Evolutionary conservation across 2,113 vertebrate genomes (phyloP).

Genomic region (Ceuthmochares aereus): DNA sequence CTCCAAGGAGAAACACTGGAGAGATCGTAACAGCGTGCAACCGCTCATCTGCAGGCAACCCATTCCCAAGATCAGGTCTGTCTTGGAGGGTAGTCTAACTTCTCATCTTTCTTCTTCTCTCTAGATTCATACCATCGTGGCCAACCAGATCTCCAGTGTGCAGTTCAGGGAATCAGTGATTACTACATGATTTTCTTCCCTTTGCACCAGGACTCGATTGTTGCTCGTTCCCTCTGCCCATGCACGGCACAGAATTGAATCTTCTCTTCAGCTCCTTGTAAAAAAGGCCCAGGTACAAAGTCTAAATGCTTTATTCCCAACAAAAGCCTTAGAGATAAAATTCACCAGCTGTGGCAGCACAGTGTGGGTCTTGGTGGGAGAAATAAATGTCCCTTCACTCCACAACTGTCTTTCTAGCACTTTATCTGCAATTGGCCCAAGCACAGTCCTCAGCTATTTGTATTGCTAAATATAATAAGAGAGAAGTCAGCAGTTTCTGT

Average conservation of each 20-base stretch:
- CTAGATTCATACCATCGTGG: neutral
- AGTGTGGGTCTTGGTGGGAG: neutral
- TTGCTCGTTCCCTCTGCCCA: neutral
- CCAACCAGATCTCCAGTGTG: neutral
- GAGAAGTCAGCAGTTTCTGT: slow-evolving; percentile 56
- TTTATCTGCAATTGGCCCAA: slow-evolving; percentile 68
- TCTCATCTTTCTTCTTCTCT: slow-evolving; percentile 5
- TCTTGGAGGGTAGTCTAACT: neutral
- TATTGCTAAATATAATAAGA: slow-evolving; percentile 68
- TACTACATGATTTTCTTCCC: neutral
- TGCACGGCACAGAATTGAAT: slow-evolving; percentile 55
- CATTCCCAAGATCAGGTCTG: neutral
- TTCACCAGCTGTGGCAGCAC: slow-evolving; percentile 56
- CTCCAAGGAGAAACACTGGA: slow-evolving; percentile 6
- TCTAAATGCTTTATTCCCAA: slow-evolving; percentile 73
- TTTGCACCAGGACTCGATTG: neutral
- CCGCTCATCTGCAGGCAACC: neutral
- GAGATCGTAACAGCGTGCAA: neutral
- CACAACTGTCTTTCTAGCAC: slow-evolving; percentile 48
- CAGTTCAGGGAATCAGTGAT: neutral
- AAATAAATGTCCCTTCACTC: slow-evolving; percentile 72
- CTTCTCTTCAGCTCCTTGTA: slow-evolving; percentile 46
- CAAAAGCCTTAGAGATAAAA: slow-evolving; percentile 71
- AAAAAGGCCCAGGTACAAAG: slow-evolving; percentile 54
- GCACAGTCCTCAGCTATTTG: slow-evolving; percentile 61